phyloP scores from a whole-genome alignment of 2,797 vertebrate species.

The Anisognathus igniventris region DNA sequence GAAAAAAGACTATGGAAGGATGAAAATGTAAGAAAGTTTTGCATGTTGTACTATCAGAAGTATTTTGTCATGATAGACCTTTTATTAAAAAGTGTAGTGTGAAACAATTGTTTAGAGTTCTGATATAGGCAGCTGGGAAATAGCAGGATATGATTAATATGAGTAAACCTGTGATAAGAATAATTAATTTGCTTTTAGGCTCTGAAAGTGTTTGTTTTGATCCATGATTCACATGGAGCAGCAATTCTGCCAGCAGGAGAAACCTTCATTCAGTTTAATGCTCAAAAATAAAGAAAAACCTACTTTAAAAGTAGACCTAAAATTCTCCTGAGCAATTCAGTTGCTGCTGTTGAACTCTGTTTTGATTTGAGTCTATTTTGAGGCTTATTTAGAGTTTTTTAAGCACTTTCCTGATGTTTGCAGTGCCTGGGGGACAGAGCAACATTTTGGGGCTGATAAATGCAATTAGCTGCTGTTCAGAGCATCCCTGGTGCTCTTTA shows the following conservation, averaged over 20 bases:
- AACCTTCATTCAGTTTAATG: background rate
- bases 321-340: background rate
- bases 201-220: background rate
- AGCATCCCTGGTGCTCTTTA: background rate
- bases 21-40: background rate
- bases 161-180: background rate
- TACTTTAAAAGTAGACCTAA: background rate
- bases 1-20: background rate
- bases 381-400: background rate
- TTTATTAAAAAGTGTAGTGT: background rate
- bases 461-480: background rate
- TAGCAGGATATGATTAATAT: background rate
- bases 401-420: background rate
- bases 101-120: background rate
- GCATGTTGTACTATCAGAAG: fast-evolving
- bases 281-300: background rate
- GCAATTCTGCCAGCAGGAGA: background rate
- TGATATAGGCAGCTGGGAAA: background rate
- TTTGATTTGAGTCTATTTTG: background rate
- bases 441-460: background rate
- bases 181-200: background rate
- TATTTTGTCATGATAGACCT: background rate
- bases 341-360: background rate
- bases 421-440: background rate
- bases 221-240: background rate